Evolutionary conservation across 30 jellyfish, hydroid and myxozoan species (phyloP).

Genomic region (Euphysa ruthae): DNA sequence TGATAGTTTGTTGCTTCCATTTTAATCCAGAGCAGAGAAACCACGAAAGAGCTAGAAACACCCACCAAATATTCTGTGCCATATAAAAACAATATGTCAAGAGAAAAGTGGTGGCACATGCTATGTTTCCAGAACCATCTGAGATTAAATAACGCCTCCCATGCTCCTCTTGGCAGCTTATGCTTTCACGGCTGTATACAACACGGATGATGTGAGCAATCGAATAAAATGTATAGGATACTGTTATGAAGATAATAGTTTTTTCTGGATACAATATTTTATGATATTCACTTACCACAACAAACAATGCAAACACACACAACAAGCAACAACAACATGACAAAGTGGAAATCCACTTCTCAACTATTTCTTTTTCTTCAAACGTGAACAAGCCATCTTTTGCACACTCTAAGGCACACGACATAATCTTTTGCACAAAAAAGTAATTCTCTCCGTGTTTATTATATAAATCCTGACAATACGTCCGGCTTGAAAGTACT

Average conservation of each 20-base stretch:
- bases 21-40: conserved; percentile 80
- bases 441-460: conserved; percentile 68
- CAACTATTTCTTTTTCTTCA: conserved; percentile 62
- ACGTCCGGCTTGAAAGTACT: conserved; percentile 46
- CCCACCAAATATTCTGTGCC: conserved; percentile 99
- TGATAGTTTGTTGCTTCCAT: conserved; percentile 73
- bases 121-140: conserved; percentile 91
- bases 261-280: conserved; percentile 68
- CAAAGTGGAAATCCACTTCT: conserved; percentile 78
- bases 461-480: conserved; percentile 54
- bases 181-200: conserved; percentile 59
- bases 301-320: conserved; percentile 50
- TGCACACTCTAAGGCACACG: conserved; percentile 85
- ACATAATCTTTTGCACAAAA: conserved; percentile 45
- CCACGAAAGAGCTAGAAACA: conserved; percentile 79
- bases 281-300: conserved; percentile 49
- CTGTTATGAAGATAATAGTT: conserved; percentile 65
- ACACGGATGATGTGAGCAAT: conserved; percentile 63
- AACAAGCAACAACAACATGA: conserved; percentile 63
- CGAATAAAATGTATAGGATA: conserved; percentile 58
- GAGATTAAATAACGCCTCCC: conserved; percentile 66
- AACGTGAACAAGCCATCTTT: conserved; percentile 73
- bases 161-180: conserved; percentile 60
- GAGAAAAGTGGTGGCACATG: conserved; percentile 89
- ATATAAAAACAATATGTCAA: conserved; percentile 74